phyloP scores from a whole-genome alignment of 1,140 invertebrate species.

The Ridgeia piscesae region DNA sequence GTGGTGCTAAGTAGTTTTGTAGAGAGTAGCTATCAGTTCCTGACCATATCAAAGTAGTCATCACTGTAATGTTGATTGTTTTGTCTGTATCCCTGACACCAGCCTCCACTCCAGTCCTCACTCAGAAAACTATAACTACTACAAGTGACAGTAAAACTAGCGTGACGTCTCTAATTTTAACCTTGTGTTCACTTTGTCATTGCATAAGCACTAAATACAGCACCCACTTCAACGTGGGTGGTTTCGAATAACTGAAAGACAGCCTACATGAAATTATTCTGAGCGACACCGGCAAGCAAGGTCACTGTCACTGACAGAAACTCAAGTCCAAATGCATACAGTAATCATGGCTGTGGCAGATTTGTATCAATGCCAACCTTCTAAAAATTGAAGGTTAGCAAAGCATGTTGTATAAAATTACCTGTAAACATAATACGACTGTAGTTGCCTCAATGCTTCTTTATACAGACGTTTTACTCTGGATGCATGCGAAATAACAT shows the following conservation, averaged over 20 bases:
- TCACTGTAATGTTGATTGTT: too few relatives aligned
- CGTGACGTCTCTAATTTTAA: not conserved
- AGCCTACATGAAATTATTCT: not conserved
- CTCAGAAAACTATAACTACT: too few relatives aligned
- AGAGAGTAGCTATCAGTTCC: too few relatives aligned
- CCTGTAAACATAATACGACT: conserved; percentile 36
- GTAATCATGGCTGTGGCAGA: not conserved
- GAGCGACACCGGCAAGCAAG: not conserved
- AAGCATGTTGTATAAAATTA: conserved; percentile 2
- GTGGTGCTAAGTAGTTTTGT: too few relatives aligned
- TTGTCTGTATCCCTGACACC: too few relatives aligned
- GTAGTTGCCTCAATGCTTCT: conserved; percentile 33
- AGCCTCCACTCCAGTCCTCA: too few relatives aligned
- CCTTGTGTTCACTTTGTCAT: not conserved
- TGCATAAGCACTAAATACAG: not conserved
- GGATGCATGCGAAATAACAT: conserved; percentile 38
- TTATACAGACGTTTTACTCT: conserved; percentile 43
- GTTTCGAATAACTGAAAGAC: too few relatives aligned
- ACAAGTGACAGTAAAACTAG: conserved; percentile 7
- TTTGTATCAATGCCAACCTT: not conserved
- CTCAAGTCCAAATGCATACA: not conserved
- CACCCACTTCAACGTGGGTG: not conserved
- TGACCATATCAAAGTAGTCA: too few relatives aligned
- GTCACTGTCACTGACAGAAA: not conserved
- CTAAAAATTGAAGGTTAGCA: not conserved